phyloP scores from a whole-genome alignment of 2,797 vertebrate species.

The Poecilia picta region DNA sequence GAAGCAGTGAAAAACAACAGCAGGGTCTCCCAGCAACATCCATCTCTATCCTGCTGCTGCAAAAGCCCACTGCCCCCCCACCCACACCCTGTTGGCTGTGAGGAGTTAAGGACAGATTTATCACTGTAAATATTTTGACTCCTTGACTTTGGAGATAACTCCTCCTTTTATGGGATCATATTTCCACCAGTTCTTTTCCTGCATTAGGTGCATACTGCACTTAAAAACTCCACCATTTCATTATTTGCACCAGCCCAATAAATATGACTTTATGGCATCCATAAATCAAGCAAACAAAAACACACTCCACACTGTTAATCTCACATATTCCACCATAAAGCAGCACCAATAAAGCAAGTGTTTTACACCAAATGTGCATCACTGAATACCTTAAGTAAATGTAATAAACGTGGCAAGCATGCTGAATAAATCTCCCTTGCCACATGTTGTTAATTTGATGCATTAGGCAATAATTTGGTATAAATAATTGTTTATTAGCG shows the following conservation, averaged over 20 bases:
- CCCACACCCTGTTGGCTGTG: conserved; percentile 76
- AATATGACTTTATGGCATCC: conserved; percentile 92
- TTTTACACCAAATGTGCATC: conserved; percentile 95
- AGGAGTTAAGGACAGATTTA: conserved; percentile 92
- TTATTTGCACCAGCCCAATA: conserved; percentile 97
- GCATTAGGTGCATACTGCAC: conserved; percentile 95
- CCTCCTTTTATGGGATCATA: conserved; percentile 90
- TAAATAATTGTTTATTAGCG: conserved; percentile 99
- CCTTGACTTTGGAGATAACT: conserved; percentile 93
- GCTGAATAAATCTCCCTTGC: conserved; percentile 93
- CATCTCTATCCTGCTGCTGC: conserved; percentile 82
- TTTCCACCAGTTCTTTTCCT: conserved; percentile 90
- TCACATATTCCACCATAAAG: conserved; percentile 96
- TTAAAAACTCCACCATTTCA: conserved; percentile 97
- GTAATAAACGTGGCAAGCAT: conserved; percentile 95
- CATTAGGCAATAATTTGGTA: conserved; percentile 99
- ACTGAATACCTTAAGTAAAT: conserved; percentile 98
- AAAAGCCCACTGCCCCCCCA: conserved; percentile 80
- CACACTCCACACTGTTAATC: conserved; percentile 95
- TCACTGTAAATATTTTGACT: conserved; percentile 92
- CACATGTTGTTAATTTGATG: conserved; percentile 99
- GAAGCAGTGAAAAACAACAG: conserved; percentile 79
- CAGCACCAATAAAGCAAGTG: conserved; percentile 92
- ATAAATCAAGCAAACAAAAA: conserved; percentile 98
- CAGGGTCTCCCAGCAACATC: conserved; percentile 80